Evolutionary conservation across 2,113 vertebrate genomes (phyloP), one percentile per base, ranked within the genome.

Genomic region (Anas platyrhynchos): DNA sequence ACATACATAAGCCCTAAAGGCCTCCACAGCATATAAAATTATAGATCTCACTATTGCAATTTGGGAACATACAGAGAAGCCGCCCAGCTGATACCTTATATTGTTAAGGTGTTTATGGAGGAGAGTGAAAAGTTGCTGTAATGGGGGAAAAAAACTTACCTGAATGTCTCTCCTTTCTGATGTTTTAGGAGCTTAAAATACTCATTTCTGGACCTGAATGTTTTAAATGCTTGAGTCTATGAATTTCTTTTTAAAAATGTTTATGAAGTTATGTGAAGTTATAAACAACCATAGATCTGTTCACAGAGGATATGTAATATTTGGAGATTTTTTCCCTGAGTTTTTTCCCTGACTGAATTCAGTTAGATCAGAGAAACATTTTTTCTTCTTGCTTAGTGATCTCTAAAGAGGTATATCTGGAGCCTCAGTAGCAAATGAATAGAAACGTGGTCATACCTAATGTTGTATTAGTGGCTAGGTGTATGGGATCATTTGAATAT

Each of bases 291-390:
- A 22, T 29, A n/a, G 26, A 34, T 89, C 20, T 81, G 22, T 32
- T 88, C 15, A 48, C 4, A 23, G 46, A 78, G 38, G 68, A 12
- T 68, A 18, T 52, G 4, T 85, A 58, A 54, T 58, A 67, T 38
- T 73, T 79, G 13, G 27, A 92, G 55, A 20, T 84, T 41, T 41
- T 41, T 41, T 41, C 38, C 31, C 17, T 48, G 16, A 48, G 5
- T 15, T 66, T 7, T 27, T 84, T 36, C 2, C 1, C 7, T 46
- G 62, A 17, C 43, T 76, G n/a, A 68, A 83, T 50, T 62, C 58
- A 62, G 56, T 32, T 38, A 82, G 48, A 84, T 94, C 58, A 80
- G 46, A 83, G 23, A 67, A 89, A 69, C 62, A 54, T 20, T 67
- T 58, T 27, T 27, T 69, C 23, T 44, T 71, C 32, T 73, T 38